Evolutionary conservation across 2,113 vertebrate species (phyloP), one percentile per base, ranked within the genome.

Genomic region (Hepsetus odoe): DNA sequence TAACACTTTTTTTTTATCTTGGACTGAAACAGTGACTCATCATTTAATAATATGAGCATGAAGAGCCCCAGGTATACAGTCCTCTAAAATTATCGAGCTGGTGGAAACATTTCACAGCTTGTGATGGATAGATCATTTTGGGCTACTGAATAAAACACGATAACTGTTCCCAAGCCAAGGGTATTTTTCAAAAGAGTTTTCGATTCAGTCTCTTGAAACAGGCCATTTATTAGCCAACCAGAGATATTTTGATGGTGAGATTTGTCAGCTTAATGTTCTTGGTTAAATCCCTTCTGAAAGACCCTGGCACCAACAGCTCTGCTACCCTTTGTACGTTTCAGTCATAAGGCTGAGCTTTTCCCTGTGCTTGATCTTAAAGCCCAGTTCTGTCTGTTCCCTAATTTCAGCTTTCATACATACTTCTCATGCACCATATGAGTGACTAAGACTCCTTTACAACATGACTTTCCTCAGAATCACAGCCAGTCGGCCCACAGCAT

Each of bases 321-420:
- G 20, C 59, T 79, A 65, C 9, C 44, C 30, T 67, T 72, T 84
- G 68, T 72, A 26, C 38, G 30, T 67, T 0, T 40, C 79, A 38
- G 73, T 84, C 76, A 85, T 69, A 70, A 75, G 67, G 28, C 46
- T 72, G 28, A 42, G 69, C 67, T 82, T 86, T 83, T 79, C 51
- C 73, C n/a, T 64, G 71, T 32, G 35, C 77, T 79, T 87, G 56
- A 83, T 80, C 0, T 76, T 74, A 44, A 58, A 64, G 49, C 46
- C 67, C n/a, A 53, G 13, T 44, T 24, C 16, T 35, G 42, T 59
- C 32, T n/a, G 3, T 65, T 8, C 0, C 56, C 55, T 40, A 58
- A 71, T 56, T 76, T 72, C 72, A 53, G 67, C 38, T 74, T 42
- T 53, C 35, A 30, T 73, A 32, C 24, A 58, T 40, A 26, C 51